These are phyloP conservation scores for Sphaeridia pumilis DNA, from an alignment of 2,888 invertebrate genomes.

Conservation along the genomic window DNA sequence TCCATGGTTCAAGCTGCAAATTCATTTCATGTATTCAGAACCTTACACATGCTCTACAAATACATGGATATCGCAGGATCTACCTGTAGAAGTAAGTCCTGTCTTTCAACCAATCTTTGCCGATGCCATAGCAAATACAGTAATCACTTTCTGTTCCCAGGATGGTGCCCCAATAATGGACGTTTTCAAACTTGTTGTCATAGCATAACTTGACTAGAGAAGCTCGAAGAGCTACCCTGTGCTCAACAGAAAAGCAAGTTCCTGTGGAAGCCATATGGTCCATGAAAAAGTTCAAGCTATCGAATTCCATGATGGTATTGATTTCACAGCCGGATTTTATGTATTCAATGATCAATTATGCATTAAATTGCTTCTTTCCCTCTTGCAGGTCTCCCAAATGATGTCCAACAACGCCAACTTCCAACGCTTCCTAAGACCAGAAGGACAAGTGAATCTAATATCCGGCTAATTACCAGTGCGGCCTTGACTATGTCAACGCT, in stretches of 20 bases:
- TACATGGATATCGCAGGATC: constrained; percentile 1
- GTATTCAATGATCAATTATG: too few relatives aligned
- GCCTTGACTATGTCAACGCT: too few relatives aligned
- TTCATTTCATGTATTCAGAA: not conserved
- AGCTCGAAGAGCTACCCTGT: constrained; percentile 55
- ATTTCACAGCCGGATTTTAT: not conserved
- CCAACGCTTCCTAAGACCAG: too few relatives aligned
- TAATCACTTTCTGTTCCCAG: constrained; percentile 65
- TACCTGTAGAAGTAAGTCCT: constrained; percentile 66
- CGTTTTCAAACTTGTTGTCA: constrained; percentile 68
- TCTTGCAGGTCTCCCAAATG: too few relatives aligned
- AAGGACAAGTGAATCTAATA: too few relatives aligned
- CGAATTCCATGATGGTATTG: constrained; percentile 45
- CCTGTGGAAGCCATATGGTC: constrained; percentile 53
- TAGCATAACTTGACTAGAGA: constrained; percentile 65
- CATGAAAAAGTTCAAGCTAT: constrained; percentile 44
- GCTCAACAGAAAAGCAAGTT: constrained; percentile 58
- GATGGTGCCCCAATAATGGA: constrained; percentile 79
- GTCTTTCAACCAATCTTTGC: constrained; percentile 57
- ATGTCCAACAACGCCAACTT: too few relatives aligned
- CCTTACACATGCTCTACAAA: not conserved
- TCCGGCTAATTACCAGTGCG: too few relatives aligned
- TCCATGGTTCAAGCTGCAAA: constrained; percentile 25
- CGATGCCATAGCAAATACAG: constrained; percentile 67
- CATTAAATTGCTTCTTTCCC: not conserved